These are phyloP conservation scores for Phengaris alcon DNA, from an alignment of 2,888 invertebrate genomes.

Conservation along the genomic window DNA sequence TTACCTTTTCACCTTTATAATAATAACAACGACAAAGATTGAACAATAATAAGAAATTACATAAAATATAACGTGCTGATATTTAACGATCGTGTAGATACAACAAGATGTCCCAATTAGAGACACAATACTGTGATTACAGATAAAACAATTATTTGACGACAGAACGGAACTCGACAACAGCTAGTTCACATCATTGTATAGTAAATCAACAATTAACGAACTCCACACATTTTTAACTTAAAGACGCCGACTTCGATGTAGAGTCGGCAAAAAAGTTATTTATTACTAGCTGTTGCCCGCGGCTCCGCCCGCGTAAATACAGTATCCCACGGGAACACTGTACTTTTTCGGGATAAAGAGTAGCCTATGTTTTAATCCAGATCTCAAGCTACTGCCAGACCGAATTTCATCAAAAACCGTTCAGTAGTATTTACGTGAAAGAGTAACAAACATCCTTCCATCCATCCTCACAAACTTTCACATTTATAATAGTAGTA, in stretches of 20 bases:
- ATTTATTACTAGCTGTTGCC: not conserved
- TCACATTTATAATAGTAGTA: no score
- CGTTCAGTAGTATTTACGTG: no score
- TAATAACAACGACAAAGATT: no score
- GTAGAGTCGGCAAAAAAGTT: conserved; percentile 11
- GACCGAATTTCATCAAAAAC: no score
- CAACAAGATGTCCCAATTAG: not conserved
- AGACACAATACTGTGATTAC: not conserved
- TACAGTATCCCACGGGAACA: not conserved
- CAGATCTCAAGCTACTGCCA: no score
- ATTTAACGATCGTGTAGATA: not conserved
- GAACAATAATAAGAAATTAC: not conserved
- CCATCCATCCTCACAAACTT: no score
- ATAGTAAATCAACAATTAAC: conserved; percentile 16
- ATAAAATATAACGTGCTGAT: not conserved
- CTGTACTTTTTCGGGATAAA: no score
- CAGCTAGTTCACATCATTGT: conserved; percentile 35
- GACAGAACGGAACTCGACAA: conserved; percentile 44
- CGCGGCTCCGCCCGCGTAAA: no score
- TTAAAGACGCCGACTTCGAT: conserved; percentile 35
- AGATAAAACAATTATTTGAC: conserved; percentile 9
- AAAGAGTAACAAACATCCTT: no score
- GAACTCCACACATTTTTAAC: conserved; percentile 30
- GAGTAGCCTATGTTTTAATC: no score
- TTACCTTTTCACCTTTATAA: no score